Conservation (phyloP, 2,113 vertebrate genomes). For the Alces alces region DNA sequence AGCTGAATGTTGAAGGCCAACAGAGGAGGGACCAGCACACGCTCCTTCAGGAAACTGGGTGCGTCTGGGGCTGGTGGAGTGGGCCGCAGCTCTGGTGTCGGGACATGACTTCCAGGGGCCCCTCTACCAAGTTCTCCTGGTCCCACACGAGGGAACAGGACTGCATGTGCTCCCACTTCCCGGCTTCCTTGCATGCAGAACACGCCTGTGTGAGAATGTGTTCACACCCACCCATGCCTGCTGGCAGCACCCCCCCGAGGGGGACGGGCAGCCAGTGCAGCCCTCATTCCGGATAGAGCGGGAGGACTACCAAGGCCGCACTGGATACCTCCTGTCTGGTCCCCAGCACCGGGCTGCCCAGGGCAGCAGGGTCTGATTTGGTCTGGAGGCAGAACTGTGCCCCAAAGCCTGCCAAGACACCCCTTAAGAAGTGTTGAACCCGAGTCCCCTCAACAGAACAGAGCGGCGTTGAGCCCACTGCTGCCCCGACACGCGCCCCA, state of each 20-base stretch:
- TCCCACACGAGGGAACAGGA: neutral
- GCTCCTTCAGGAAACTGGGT: neutral
- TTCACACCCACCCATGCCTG: neutral
- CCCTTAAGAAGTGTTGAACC: neutral
- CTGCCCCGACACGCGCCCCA: accelerated
- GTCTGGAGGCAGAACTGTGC: neutral
- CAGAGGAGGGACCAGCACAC: accelerated
- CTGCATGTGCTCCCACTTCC: neutral
- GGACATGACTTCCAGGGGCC: neutral
- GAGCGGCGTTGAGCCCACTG: neutral
- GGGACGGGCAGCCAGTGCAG: neutral
- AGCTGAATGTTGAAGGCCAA: neutral
- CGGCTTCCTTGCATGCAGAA: neutral
- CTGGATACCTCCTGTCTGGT: neutral
- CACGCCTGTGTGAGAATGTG: neutral
- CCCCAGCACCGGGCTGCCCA: neutral
- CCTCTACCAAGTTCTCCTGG: neutral
- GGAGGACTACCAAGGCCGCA: neutral
- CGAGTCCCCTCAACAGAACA: neutral
- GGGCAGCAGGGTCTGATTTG: neutral
- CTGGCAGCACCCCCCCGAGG: neutral
- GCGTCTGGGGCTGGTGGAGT: accelerated
- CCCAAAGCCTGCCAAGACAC: neutral
- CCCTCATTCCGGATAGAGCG: neutral
- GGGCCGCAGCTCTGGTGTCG: neutral